Evolutionary conservation across 2,113 vertebrate genomes (phyloP).

Genomic region (Epinephelus lanceolatus): DNA sequence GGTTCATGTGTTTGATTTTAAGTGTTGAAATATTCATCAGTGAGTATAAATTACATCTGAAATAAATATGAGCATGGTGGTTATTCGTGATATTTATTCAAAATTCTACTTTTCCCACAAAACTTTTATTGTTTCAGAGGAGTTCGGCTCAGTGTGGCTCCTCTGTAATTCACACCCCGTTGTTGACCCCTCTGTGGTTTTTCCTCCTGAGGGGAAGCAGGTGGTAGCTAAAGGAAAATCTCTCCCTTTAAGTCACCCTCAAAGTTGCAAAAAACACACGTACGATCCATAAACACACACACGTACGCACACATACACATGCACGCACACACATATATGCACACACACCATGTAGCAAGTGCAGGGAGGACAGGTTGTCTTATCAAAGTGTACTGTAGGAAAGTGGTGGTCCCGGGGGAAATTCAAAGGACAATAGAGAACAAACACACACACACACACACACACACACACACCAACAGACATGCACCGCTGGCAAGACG

Average conservation of each 20-base stretch:
- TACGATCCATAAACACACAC: constrained; percentile 30
- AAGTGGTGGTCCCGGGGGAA: constrained; percentile 71
- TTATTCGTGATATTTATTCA: neutral
- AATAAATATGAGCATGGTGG: neutral
- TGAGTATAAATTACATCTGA: constrained; percentile 13
- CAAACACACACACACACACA: constrained; percentile 41
- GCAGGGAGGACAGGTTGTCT: constrained; percentile 69
- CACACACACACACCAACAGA: constrained; percentile 43
- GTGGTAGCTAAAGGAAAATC: constrained; percentile 25
- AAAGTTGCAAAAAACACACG: constrained; percentile 35
- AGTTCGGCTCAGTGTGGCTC: constrained; percentile 12
- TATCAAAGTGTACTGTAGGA: constrained; percentile 67
- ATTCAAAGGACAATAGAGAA: constrained; percentile 77
- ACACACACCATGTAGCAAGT: constrained; percentile 41
- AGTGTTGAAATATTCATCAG: constrained; percentile 40
- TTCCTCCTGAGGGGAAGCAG: constrained; percentile 38
- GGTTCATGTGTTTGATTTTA: constrained; percentile 9
- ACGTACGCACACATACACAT: neutral
- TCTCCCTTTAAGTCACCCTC: constrained; percentile 49
- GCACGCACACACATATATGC: constrained; percentile 17
- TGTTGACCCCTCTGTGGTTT: constrained; percentile 23
- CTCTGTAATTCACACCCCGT: constrained; percentile 25
- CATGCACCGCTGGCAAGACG: constrained; percentile 54
- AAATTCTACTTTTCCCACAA: neutral
- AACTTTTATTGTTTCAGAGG: constrained; percentile 13